A percentile compares a stretch with the other conserved stretches of the same genome.
These are phyloP conservation scores for Chorisops tibialis DNA, from an alignment of 2,888 invertebrate species.

Conservation along the genomic window DNA sequence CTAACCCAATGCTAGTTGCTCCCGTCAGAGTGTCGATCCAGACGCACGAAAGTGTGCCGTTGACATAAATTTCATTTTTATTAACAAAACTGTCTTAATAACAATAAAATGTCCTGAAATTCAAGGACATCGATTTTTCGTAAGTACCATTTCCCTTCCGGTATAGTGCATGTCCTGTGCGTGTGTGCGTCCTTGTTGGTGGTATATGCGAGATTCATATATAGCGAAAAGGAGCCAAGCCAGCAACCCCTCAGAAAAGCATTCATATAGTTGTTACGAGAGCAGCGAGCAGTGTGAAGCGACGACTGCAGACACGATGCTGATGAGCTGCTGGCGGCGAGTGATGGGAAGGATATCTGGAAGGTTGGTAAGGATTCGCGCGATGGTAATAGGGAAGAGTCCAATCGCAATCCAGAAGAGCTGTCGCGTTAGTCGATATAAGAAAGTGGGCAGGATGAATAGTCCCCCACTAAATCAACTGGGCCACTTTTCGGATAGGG, in stretches of 20 bases:
- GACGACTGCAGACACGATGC: not conserved
- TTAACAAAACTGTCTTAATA: constrained; percentile 41
- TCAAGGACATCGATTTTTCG: constrained; percentile 40
- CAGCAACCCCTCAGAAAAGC: constrained; percentile 8
- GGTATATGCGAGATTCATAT: not conserved
- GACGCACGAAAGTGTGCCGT: constrained; percentile 35
- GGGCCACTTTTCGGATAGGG: constrained; percentile 10
- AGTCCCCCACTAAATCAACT: constrained; percentile 30
- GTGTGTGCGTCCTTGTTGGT: not conserved
- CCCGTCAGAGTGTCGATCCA: constrained; percentile 16
- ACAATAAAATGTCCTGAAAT: constrained; percentile 40
- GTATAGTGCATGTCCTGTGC: not conserved
- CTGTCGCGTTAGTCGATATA: not conserved
- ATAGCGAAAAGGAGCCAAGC: constrained; percentile 7
- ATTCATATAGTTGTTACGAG: no score
- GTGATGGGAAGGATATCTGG: constrained; percentile 11
- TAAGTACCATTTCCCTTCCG: constrained; percentile 9
- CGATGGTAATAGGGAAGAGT: constrained; percentile 9
- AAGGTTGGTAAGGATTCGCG: not conserved
- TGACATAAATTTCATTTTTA: constrained; percentile 41
- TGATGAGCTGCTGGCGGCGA: not conserved
- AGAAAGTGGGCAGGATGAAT: constrained; percentile 34
- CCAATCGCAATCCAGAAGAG: constrained; percentile 23
- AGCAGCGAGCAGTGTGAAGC: no score
- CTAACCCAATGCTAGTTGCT: constrained; percentile 19